These are phyloP conservation scores for Acholoe squamosa DNA, from an alignment of 2,888 invertebrate species.

Conservation along the genomic window DNA sequence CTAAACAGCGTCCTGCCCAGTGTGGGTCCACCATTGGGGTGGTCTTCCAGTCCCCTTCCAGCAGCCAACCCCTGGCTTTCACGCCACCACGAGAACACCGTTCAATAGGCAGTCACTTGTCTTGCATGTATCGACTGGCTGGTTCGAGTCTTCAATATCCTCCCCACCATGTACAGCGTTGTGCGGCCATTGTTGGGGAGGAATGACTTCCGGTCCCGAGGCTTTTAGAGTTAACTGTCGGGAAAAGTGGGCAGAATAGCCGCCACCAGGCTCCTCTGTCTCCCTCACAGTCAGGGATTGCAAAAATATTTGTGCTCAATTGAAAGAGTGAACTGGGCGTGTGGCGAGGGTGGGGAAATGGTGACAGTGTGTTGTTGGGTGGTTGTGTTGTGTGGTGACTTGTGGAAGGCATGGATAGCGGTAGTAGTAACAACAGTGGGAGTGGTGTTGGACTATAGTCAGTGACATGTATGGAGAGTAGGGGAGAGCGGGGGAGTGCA, in stretches of 20 bases:
- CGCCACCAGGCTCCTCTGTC: conserved; percentile 8
- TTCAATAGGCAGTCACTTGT: background rate
- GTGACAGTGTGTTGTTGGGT: background rate
- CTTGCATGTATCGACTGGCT: background rate
- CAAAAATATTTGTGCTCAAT: conserved; percentile 27
- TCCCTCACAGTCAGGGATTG: conserved; percentile 2
- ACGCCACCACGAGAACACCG: background rate
- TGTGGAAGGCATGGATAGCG: background rate
- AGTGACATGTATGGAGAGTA: background rate
- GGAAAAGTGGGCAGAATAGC: conserved; percentile 8
- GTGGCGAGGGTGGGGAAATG: background rate
- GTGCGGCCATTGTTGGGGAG: conserved; percentile 8
- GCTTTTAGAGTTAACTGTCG: conserved; percentile 27
- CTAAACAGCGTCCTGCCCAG: conserved; percentile 4
- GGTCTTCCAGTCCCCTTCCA: background rate
- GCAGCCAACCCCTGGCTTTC: background rate
- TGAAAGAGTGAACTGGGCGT: background rate
- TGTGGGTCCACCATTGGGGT: background rate
- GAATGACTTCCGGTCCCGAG: conserved; percentile 11
- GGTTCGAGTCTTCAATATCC: conserved; percentile 9
- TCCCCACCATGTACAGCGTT: background rate
- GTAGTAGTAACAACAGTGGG: background rate
- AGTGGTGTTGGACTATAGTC: background rate
- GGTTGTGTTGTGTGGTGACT: background rate
- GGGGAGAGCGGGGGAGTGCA: background rate